Evolutionary conservation across 2,113 vertebrate genomes (phyloP).

Genomic region (Balaenoptera acutorostrata): DNA sequence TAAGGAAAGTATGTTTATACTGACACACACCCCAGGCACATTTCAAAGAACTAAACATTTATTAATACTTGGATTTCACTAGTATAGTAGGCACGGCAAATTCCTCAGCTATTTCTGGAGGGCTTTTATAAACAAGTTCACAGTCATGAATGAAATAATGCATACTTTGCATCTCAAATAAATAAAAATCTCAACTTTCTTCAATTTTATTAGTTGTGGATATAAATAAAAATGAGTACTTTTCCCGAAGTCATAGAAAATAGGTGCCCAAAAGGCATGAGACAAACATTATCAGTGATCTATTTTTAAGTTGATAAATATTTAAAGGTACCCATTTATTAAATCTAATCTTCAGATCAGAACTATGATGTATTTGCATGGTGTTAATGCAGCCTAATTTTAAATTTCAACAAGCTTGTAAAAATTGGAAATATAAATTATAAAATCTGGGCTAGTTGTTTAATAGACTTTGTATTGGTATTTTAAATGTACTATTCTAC

Average conservation of each 20-base stretch:
- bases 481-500: background rate
- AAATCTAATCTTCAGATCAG: constrained; percentile 59
- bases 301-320: constrained; percentile 69
- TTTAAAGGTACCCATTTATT: constrained; percentile 51
- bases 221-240: constrained; percentile 35
- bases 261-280: background rate
- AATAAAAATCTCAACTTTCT: background rate
- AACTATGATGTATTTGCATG: constrained; percentile 18
- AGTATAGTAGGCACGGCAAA: background rate
- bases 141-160: background rate
- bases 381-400: constrained; percentile 46
- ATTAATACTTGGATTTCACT: constrained; percentile 32
- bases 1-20: background rate
- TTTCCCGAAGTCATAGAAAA: background rate
- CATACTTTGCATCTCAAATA: background rate
- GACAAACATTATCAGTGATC: constrained; percentile 11
- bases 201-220: background rate
- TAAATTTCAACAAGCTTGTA: constrained; percentile 44
- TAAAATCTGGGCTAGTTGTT: background rate
- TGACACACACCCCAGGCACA: background rate
- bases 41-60: constrained; percentile 23
- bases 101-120: constrained; percentile 5
- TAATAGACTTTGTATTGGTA: background rate
- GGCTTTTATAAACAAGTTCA: constrained; percentile 9
- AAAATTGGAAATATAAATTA: constrained; percentile 28